These are phyloP conservation scores for Rhizomys pruinosus DNA, from an alignment of 2,113 vertebrate species.

Conservation along the genomic window DNA sequence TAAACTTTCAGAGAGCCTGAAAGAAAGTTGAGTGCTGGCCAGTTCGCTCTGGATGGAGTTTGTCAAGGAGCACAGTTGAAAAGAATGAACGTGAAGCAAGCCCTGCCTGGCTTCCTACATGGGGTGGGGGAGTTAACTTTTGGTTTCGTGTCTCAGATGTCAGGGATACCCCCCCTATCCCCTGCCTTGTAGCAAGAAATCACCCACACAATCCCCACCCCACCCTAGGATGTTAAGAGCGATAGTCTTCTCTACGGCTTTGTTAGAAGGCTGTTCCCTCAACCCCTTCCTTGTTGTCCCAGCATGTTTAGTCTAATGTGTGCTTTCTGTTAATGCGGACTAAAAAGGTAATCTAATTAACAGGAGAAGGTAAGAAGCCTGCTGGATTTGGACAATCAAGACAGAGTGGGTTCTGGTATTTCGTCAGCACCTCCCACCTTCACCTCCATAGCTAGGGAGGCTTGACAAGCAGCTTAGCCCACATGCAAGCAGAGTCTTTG, in stretches of 20 bases:
- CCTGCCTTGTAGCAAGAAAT: constrained; percentile 44
- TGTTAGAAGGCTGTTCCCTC: constrained; percentile 73
- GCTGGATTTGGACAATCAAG: constrained; percentile 82
- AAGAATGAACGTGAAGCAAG: constrained; percentile 74
- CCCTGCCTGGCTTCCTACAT: constrained; percentile 52
- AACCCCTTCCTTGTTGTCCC: constrained; percentile 68
- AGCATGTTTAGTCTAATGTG: constrained; percentile 86
- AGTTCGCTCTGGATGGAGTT: constrained; percentile 79
- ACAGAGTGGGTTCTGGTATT: constrained; percentile 73
- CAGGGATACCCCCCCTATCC: not conserved
- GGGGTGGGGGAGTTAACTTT: constrained; percentile 3
- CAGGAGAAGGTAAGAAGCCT: constrained; percentile 84
- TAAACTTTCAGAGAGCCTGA: constrained; percentile 73
- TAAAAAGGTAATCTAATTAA: constrained; percentile 86
- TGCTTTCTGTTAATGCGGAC: constrained; percentile 80
- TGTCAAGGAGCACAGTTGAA: constrained; percentile 74
- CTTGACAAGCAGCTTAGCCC: constrained; percentile 75
- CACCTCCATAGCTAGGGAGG: constrained; percentile 82
- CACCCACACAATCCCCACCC: constrained; percentile 38
- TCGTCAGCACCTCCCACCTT: constrained; percentile 83
- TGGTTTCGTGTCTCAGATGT: not conserved
- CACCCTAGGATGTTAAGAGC: constrained; percentile 48
- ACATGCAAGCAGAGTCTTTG: constrained; percentile 77
- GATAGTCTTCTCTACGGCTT: constrained; percentile 64
- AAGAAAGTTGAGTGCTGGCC: constrained; percentile 77